Evolutionary conservation across 2,888 invertebrate genomes (phyloP), one percentile per base, ranked within the genome.

Genomic region (Cryptus viduatorius): DNA sequence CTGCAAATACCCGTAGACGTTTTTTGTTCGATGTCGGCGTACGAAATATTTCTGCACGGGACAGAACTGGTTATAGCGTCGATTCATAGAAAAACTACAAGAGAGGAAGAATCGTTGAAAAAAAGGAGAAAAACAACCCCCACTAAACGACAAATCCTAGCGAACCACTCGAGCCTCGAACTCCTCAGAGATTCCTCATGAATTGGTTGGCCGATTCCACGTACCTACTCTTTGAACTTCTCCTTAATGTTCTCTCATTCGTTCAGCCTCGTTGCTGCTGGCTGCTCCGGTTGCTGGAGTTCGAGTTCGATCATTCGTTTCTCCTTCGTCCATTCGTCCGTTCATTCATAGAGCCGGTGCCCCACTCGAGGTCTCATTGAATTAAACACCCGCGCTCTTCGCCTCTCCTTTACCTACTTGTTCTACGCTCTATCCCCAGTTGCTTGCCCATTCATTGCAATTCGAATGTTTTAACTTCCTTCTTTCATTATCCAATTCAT

Each of bases 181-280:
- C 79, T 72, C 75, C 50, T 44, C 67, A 44, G 29, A 56, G 79
- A 12, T 71, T 65, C 59, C 71, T 44, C 46, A 29, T 42, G 69
- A 79, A 79, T 64, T 65, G 44, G 37, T 56, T 72, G 42, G 64
- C 50, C 48, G 71, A 48, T 53, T 79, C 50, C 65, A 53, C 42
- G 53, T 72, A 79, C 50, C 79, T 67, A 72, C 64, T 79, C n/a
- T 71, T 72, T 61, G 64, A 79, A 79, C 79, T 65, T 65, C 65
- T 8, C 44, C 64, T 72, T 53, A 19, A 8, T 16, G 64, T 37
- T 56, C 46, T 79, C 42, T 37, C 64, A 29, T 64, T 79, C 78
- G 61, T 42, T 69, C 7, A 46, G 42, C 14, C 48, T 19, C 19
- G 48, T 46, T 16, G 12, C 64, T 64, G 78, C 67, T 12, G 42